Base-by-base conservation (phyloP, 1,140 invertebrate genomes). In the Microplitis mediator region DNA sequence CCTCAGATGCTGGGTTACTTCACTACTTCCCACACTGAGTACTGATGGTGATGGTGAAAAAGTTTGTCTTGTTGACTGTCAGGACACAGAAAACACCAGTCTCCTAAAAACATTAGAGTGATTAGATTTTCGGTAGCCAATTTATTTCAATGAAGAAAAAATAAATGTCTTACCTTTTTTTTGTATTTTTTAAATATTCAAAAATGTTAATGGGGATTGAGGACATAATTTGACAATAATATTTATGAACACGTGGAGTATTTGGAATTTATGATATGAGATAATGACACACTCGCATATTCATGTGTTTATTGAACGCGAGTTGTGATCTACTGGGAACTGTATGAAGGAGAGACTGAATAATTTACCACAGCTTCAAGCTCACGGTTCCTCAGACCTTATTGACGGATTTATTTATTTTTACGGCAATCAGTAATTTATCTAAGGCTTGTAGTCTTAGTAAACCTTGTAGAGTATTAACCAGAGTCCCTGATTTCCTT, bases 401-500 rank as follows among this genome's bases (percentile, higher is more conserved):
- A 45, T 14, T 14, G 32, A 36, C n/a, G 11, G 65, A 68, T 68
- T 68, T 58, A 68, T 56, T 54, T 32, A 35, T 35, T 1, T 54
- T 23, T 52, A 52, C 31, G 58, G 31, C 8, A 52, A 68, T 68
- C 52, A 56, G 50, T 56, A 56, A 68, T 56, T 35, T 56, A 50
- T 34, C 32, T 14, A n/a, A 39, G 31, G n/a, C 6, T 45, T 6
- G 8, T 39, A 45, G 11, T 9, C 39, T 45, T 8, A 32, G 58
- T 31, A 32, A 34, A 31, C 9, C 4, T 45, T 45, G 39, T 45
- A 3, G 8, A 11, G 8, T 45, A 4, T 9, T 45, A 11, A 45
- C 39, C 36, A 45, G 0, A 45, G 8, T 56, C 54, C 23, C 23
- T 13, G n/a, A 56, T 56, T 56, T 62, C 23, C 16, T 34, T 35